These are phyloP conservation scores for Tichodroma muraria DNA, from an alignment of 2,113 vertebrate genomes.

Conservation along the genomic window DNA sequence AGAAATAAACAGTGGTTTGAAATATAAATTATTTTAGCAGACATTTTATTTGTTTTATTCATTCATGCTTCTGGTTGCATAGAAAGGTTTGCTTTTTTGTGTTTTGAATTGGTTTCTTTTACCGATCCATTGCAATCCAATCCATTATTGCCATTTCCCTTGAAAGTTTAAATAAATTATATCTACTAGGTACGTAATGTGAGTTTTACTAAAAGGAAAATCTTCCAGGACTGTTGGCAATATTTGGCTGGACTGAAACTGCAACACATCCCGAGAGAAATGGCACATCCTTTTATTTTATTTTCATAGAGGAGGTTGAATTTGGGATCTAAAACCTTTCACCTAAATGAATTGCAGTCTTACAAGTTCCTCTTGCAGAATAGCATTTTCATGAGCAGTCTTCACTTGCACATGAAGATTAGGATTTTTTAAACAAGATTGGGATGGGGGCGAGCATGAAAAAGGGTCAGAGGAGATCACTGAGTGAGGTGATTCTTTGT, in stretches of 20 bases:
- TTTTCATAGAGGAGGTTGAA: background rate
- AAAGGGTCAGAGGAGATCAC: background rate
- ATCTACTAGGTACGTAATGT: background rate
- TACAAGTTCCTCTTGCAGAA: background rate
- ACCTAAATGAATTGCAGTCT: slow-evolving; percentile 1
- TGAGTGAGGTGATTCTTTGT: background rate
- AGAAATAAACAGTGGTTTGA: background rate
- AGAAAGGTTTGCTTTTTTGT: background rate
- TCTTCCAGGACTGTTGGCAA: background rate
- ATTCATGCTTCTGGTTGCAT: background rate
- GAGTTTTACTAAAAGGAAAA: slow-evolving; percentile 39
- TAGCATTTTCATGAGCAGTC: background rate
- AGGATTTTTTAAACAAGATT: background rate
- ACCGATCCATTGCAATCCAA: background rate
- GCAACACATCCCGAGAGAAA: slow-evolving; percentile 22
- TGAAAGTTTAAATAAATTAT: slow-evolving; percentile 27
- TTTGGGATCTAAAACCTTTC: slow-evolving; percentile 31
- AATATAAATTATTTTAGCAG: background rate
- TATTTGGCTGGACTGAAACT: slow-evolving; percentile 33
- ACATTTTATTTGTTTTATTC: slow-evolving; percentile 16
- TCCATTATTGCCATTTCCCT: background rate
- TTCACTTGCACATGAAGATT: background rate
- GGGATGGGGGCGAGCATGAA: background rate
- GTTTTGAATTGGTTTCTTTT: slow-evolving; percentile 7
- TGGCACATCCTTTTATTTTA: slow-evolving; percentile 33